Evolutionary conservation across 1,140 invertebrate species (phyloP), one percentile per base, ranked within the genome.

Genomic region (Triops cancriformis): DNA sequence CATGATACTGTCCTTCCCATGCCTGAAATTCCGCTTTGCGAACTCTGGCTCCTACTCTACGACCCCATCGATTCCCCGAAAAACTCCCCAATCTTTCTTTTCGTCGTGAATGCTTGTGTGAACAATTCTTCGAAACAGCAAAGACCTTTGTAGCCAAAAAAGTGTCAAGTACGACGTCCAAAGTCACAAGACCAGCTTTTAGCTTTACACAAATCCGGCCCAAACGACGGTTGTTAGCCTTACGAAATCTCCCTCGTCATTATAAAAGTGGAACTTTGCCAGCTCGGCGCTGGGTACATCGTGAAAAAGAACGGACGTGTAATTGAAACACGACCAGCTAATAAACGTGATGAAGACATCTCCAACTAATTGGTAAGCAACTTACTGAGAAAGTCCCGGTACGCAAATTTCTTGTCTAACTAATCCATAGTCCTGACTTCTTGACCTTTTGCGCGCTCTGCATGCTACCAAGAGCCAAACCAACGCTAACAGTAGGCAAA

Each of bases 391-490:
- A 10, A 5, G 51, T 64, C 51, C 51, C 5, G 51, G 18, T 64
- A 64, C 14, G 51, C 51, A 64, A 64, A 64, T 64, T 64, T 64
- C 51, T 64, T 64, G 51, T 64, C 51, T 18, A 18, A 64, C 51
- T n/a, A 64, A 18, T 64, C 51, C 51, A 64, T 64, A 64, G 23
- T 64, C 23, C 2, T 4, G 82, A 72, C 42, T 80, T 26, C 37
- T 23, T 28, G 37, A 26, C 74, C 37, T 76, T 14, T 41, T 11
- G 23, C 74, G 26, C 3, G 74, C 37, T 26, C 74, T 26, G 18
- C 41, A 76, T 10, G 74, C 74, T 18, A 76, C 45, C 74, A 76
- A 26, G 23, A 76, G 37, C 74, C 74, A 76, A 45, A 76, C 74
- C n/a, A 76, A 26, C 14, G 37, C 45, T 31, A 76, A 43, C 14